Base-by-base conservation (phyloP, 2,797 vertebrate species). In the Coendou prehensilis region DNA sequence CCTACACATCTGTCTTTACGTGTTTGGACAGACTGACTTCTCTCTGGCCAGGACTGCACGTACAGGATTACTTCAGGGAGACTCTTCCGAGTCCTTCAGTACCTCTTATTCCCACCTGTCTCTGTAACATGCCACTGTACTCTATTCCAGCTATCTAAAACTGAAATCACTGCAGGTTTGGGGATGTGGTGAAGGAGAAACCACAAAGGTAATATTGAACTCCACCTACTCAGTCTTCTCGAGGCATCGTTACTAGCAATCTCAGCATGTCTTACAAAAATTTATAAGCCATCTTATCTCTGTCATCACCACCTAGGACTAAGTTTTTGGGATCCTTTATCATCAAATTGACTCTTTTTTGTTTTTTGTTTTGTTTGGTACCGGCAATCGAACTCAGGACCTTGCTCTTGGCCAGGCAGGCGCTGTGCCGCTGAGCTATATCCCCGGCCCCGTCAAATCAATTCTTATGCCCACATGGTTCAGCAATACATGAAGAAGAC, bases 391-490 rank as follows among this genome's bases (percentile, higher is more conserved):
- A 41, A 41, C 37, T 41, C 37, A 41, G 37, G 37, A 41, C 37
- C 37, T 41, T 41, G 37, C 37, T 41, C 37, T 41, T 41, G 37
- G 37, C 37, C 37, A 41, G 37, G 37, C 37, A 41, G 37, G 37
- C 37, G 37, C 37, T 41, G 37, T 41, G 37, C 37, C 37, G 37
- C 37, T 41, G 37, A 41, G 37, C 37, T 41, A 41, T 41, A 41
- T 41, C 37, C 37, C 37, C 10, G 1, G 50, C 50, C 50, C 50
- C n/a, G 0, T 28, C 9, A 13, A 18, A 6, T 14, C 6, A 30
- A 9, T 52, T 15, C 0, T 9, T 41, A 2, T 0, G 6, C 1
- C 5, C 1, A 4, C 3, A 2, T 47, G 56, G 1, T 80, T 61
- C 23, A 52, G 73, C 14, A 45, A 1, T 10, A 5, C 15, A 14